Evolutionary conservation across 2,113 vertebrate genomes (phyloP).

Genomic region (Ondatra zibethicus): DNA sequence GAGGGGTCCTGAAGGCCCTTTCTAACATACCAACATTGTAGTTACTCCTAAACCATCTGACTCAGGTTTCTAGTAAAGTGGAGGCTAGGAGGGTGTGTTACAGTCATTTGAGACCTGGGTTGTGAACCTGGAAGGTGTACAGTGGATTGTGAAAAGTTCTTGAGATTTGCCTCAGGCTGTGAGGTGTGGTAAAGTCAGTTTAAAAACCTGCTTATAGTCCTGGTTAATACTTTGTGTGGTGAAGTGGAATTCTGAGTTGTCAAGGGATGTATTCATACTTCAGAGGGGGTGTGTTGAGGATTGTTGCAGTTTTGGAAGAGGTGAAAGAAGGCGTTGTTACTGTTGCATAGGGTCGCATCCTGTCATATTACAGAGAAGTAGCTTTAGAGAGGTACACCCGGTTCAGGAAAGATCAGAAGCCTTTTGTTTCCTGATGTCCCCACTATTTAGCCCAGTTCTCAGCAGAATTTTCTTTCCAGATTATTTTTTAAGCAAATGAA

Average conservation of each 20-base stretch:
- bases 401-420: neutral
- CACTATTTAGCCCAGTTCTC: neutral
- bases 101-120: conserved; percentile 42
- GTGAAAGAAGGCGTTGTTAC: conserved; percentile 37
- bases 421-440: neutral
- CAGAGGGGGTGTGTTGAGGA: conserved; percentile 24
- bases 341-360: conserved; percentile 19
- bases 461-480: neutral
- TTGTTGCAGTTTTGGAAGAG: conserved; percentile 34
- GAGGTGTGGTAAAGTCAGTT: conserved; percentile 59
- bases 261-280: conserved; percentile 54
- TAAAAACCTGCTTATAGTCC: conserved; percentile 41
- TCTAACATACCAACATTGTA: neutral
- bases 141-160: conserved; percentile 60
- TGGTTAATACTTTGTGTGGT: conserved; percentile 38
- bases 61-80: conserved; percentile 60
- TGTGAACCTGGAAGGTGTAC: conserved; percentile 61
- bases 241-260: conserved; percentile 45
- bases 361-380: conserved; percentile 11
- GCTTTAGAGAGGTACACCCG: conserved; percentile 20
- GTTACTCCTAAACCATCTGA: conserved; percentile 20
- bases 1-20: neutral
- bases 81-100: conserved; percentile 33
- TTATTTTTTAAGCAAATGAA: conserved; percentile 35
- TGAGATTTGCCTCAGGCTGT: conserved; percentile 43